These are phyloP conservation scores for Bovichtus variegatus DNA, from an alignment of 2,797 vertebrate genomes.

Conservation along the genomic window DNA sequence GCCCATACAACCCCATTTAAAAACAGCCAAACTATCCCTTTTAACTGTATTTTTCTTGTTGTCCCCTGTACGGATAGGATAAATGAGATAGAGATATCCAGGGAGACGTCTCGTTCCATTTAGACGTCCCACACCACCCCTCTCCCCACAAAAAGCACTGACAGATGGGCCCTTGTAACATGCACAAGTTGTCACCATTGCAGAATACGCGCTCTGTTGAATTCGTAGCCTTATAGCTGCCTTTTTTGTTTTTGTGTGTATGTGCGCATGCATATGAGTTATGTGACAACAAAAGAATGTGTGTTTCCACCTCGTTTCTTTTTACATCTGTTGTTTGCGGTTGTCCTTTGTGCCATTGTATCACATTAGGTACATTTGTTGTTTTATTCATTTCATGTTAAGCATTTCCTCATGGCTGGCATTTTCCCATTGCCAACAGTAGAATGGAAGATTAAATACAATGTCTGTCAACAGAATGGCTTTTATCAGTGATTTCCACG, in stretches of 20 bases:
- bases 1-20: too few species aligned
- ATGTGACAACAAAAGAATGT: constrained; percentile 45
- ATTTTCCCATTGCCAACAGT: constrained; percentile 17
- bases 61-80: neutral
- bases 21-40: too few species aligned
- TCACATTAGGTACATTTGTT: constrained; percentile 16
- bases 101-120: constrained; percentile 24
- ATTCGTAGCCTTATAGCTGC: constrained; percentile 50
- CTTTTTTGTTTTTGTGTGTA: constrained; percentile 29
- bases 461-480: constrained; percentile 23
- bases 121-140: constrained; percentile 1
- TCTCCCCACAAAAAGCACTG: constrained; percentile 21
- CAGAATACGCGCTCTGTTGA: constrained; percentile 59
- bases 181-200: constrained; percentile 36
- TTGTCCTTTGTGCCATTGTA: constrained; percentile 19
- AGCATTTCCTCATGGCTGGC: constrained; percentile 36
- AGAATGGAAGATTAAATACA: constrained; percentile 37
- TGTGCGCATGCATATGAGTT: constrained; percentile 28
- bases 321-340: constrained; percentile 40
- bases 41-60: constrained; percentile 10
- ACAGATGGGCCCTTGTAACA: constrained; percentile 54
- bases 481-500: constrained; percentile 32
- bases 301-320: constrained; percentile 35
- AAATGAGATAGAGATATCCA: constrained; percentile 27
- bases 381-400: constrained; percentile 38